These are phyloP conservation scores for Allolobophora icterica DNA, from an alignment of 2,888 invertebrate genomes.

Conservation along the genomic window DNA sequence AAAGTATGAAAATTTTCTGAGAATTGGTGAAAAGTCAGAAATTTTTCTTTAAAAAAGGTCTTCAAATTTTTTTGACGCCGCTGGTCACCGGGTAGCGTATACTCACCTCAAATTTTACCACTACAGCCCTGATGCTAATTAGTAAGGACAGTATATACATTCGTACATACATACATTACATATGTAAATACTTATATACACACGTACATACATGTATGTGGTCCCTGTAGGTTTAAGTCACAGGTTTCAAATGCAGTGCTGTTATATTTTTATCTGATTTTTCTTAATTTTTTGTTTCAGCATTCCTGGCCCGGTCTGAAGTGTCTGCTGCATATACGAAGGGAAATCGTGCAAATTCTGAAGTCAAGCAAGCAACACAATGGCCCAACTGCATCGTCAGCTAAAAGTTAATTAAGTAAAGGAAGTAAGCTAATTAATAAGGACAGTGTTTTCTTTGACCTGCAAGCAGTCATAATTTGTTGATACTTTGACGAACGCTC, in stretches of 20 bases:
- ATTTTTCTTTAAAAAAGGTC: no score
- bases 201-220: background rate
- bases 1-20: no score
- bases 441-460: background rate
- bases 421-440: background rate
- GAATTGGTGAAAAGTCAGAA: no score
- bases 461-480: background rate
- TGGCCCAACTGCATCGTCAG: background rate
- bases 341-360: conserved; percentile 22
- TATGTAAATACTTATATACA: no score
- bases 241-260: background rate
- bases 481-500: background rate
- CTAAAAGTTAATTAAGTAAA: background rate
- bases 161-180: no score
- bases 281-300: conserved; percentile 22
- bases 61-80: no score
- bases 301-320: conserved; percentile 40
- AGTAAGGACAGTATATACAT: no score
- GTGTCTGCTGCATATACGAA: conserved; percentile 36
- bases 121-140: no score
- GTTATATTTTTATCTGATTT: background rate
- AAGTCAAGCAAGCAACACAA: background rate
- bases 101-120: no score
- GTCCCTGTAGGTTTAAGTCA: background rate
- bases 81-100: no score